Conservation (phyloP, 2,888 invertebrate genomes). For the Busseola fusca region DNA sequence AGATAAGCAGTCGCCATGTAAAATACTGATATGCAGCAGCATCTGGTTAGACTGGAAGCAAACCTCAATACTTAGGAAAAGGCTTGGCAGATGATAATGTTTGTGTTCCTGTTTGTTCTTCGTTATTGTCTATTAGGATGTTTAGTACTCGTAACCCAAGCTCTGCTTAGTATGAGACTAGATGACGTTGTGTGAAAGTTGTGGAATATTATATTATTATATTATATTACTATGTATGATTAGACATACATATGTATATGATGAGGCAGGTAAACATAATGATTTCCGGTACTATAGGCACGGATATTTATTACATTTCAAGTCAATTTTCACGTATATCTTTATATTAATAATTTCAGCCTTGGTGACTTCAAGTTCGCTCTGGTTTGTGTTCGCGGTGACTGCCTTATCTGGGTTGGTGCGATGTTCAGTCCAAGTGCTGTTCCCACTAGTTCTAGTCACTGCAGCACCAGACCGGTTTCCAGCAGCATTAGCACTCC, state of each 20-base stretch:
- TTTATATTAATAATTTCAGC: conserved; percentile 72
- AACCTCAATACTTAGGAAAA: no score
- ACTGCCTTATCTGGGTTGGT: conserved; percentile 91
- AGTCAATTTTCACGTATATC: background rate
- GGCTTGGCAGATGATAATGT: no score
- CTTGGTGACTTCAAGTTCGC: conserved; percentile 77
- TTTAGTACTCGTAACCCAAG: no score
- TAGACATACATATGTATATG: background rate
- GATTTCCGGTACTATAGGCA: background rate
- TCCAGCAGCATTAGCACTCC: conserved; percentile 92
- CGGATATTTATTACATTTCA: background rate
- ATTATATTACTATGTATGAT: no score
- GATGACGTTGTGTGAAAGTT: no score
- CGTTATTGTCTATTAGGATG: background rate
- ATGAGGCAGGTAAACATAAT: background rate
- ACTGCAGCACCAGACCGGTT: conserved; percentile 91
- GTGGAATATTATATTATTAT: no score
- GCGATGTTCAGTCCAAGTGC: conserved; percentile 91
- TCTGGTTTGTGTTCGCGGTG: conserved; percentile 88
- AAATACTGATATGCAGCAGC: no score
- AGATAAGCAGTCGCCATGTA: no score
- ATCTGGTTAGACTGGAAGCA: no score
- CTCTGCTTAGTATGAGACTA: no score
- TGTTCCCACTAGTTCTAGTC: conserved; percentile 92
- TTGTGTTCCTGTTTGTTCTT: no score